A percentile compares a stretch with the other conserved stretches of the same genome.
Evolutionary conservation across 2,888 invertebrate species (phyloP).

Genomic region (Ormyrus pomaceus): DNA sequence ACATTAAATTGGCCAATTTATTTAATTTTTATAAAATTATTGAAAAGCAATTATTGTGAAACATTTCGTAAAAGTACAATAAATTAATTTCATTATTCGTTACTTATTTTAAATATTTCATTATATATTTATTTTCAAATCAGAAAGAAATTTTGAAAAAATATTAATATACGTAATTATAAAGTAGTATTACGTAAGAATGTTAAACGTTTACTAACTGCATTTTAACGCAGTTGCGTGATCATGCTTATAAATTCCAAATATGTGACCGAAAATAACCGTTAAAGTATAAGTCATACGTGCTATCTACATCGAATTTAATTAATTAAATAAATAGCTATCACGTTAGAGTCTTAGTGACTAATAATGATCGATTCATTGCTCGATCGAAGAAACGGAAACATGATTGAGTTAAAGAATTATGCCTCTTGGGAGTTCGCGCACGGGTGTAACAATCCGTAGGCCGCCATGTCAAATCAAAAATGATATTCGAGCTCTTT

Average conservation of each 20-base stretch:
- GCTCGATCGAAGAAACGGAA: slow-evolving; percentile 8
- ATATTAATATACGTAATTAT: background rate
- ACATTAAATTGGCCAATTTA: too few relatives aligned
- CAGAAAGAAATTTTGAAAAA: too few relatives aligned
- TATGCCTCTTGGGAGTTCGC: slow-evolving; percentile 1
- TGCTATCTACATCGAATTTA: slow-evolving; percentile 9
- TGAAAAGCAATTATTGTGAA: too few relatives aligned
- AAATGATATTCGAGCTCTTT: slow-evolving; percentile 34
- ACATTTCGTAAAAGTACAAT: too few relatives aligned
- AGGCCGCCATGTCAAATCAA: slow-evolving; percentile 24
- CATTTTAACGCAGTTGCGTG: background rate
- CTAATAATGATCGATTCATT: slow-evolving; percentile 42
- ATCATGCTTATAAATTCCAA: background rate
- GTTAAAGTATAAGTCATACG: slow-evolving; percentile 17
- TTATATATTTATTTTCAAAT: too few relatives aligned
- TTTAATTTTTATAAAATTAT: too few relatives aligned
- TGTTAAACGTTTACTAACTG: slow-evolving; percentile 1
- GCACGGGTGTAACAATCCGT: background rate
- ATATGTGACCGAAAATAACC: slow-evolving; percentile 9
- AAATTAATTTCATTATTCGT: too few relatives aligned
- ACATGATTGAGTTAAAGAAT: slow-evolving; percentile 15
- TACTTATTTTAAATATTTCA: too few relatives aligned
- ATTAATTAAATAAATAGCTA: slow-evolving; percentile 52
- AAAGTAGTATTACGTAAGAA: slow-evolving; percentile 39
- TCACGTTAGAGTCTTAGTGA: slow-evolving; percentile 47